Conservation (phyloP, 1,140 invertebrate genomes). For the Helicoverpa zea region DNA sequence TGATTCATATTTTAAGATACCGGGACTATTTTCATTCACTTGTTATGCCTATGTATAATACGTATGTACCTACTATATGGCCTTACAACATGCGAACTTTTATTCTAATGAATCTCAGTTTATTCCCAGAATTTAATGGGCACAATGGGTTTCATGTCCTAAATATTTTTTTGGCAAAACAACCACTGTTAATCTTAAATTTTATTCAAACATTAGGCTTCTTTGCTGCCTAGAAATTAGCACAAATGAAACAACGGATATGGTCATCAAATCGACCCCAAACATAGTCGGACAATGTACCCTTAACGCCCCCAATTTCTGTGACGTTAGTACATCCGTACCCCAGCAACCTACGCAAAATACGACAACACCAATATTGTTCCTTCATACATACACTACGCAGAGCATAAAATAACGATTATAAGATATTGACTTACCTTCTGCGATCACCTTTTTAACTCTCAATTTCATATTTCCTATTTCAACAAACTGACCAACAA, state of each 20-base stretch:
- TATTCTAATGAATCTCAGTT: background rate
- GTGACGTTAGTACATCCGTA: slow-evolving; percentile 49
- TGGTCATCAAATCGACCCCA: slow-evolving; percentile 19
- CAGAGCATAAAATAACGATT: slow-evolving; percentile 32
- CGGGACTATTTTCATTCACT: background rate
- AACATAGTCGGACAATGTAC: slow-evolving; percentile 44
- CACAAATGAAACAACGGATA: slow-evolving; percentile 4
- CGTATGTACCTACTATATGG: slow-evolving; percentile 2
- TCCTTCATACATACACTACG: background rate
- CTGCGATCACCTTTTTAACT: slow-evolving; percentile 96
- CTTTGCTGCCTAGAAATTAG: background rate
- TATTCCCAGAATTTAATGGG: background rate
- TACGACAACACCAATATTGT: background rate
- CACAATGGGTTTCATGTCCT: background rate
- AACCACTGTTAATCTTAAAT: background rate
- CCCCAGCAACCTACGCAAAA: slow-evolving; percentile 6
- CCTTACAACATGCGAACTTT: slow-evolving; percentile 5
- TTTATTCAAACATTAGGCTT: background rate
- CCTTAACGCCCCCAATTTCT: slow-evolving; percentile 54
- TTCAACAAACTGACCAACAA: slow-evolving; percentile 96
- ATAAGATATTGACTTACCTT: slow-evolving; percentile 90
- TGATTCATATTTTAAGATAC: background rate
- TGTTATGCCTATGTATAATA: background rate
- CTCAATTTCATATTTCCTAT: slow-evolving; percentile 95
- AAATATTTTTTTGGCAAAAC: background rate